Evolutionary conservation across 2,888 invertebrate species (phyloP), one percentile per base, ranked within the genome.

Genomic region (Acanthosepion esculentum): DNA sequence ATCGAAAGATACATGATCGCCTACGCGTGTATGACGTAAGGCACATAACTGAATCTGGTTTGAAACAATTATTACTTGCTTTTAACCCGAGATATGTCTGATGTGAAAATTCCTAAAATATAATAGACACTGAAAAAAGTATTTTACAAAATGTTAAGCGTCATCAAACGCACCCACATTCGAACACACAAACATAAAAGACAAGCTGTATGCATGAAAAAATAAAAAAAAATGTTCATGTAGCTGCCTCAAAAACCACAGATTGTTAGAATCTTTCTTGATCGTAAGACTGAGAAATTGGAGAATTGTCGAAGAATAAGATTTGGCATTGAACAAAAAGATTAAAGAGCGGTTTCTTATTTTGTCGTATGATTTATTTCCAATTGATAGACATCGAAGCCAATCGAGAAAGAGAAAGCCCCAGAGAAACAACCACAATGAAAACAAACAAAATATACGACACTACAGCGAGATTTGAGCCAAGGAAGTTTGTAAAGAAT

Each of bases 261-360:
- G n/a, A 78, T 78, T 78, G 33, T 78, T n/a, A 78, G 78, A 78
- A 78, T 33, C 78, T 78, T 78, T 78, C n/a, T 12, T 18, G n/a
- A 15, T 33, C 78, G n/a, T 78, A 78, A n/a, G 78, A 78, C 78
- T 78, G 78, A 78, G 78, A 78, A 78, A 78, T 78, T 78, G 78
- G 78, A 78, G 78, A 78, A n/a, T 78, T 78, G 78, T 15, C n/a
- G 78, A 78, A 78, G 78, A 78, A 78, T 78, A 78, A 78, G 78
- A 23, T n/a, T 78, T 78, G 78, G 78, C 78, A 78, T n/a, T n/a
- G 15, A 78, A 78, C 78, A 78, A 78, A 78, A 78, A 15, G n/a
- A 78, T 78, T 78, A 78, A 78, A 78, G 78, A 78, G 33, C 12
- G n/a, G 78, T n/a, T n/a, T 33, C 78, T 78, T n/a, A n/a, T 78